Evolutionary conservation across 2,113 vertebrate species (phyloP).

Genomic region (Clarias magur): DNA sequence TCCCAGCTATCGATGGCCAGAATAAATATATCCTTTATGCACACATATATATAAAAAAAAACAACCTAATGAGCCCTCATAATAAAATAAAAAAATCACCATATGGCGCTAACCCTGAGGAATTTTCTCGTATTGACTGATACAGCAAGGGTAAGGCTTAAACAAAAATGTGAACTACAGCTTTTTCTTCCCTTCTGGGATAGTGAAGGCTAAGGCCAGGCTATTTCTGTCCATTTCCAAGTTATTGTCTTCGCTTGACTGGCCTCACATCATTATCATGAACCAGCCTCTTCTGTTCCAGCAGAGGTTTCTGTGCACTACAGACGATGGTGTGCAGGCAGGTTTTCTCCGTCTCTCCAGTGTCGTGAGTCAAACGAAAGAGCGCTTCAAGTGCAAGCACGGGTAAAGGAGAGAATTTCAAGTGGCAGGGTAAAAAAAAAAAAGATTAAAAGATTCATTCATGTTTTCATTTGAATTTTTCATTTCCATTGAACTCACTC

Average conservation of each 20-base stretch:
- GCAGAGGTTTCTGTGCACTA: constrained; percentile 16
- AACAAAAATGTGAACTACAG: constrained; percentile 10
- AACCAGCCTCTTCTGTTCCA: constrained; percentile 8
- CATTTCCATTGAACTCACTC: constrained; percentile 23
- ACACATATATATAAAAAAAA: neutral
- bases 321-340: constrained; percentile 5
- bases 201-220: neutral
- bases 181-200: neutral
- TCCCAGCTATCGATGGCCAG: neutral
- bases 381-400: constrained; percentile 11
- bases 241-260: constrained; percentile 27
- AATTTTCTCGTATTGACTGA: neutral
- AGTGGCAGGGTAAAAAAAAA: neutral
- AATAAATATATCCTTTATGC: neutral
- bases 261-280: constrained; percentile 33
- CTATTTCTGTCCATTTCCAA: constrained; percentile 38
- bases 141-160: neutral
- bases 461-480: neutral
- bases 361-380: neutral
- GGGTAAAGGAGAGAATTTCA: constrained; percentile 15
- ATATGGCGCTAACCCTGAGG: neutral
- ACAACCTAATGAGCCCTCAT: neutral
- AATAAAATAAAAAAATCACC: neutral
- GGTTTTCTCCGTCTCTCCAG: constrained; percentile 5
- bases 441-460: neutral